Evolutionary conservation across 2,113 vertebrate genomes (phyloP).

Genomic region (Otus sunia): DNA sequence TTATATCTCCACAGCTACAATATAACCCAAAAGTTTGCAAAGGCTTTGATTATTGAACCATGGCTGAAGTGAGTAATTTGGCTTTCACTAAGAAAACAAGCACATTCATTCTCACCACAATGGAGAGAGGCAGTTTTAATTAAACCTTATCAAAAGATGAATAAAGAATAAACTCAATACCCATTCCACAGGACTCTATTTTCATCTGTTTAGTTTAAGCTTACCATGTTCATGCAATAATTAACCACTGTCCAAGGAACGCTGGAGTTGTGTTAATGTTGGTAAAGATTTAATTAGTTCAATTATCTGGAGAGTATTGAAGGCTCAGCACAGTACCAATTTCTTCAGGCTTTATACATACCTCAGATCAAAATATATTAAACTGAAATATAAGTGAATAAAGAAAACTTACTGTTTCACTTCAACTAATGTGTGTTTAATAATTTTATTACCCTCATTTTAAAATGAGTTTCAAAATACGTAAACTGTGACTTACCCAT

Average conservation of each 20-base stretch:
- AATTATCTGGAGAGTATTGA: conserved; percentile 82
- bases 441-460: conserved; percentile 60
- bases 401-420: conserved; percentile 53
- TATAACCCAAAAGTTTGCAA: conserved; percentile 85
- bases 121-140: conserved; percentile 93
- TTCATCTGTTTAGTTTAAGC: conserved; percentile 86
- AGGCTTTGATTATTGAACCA: conserved; percentile 93
- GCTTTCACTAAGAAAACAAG: conserved; percentile 91
- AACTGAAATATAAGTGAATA: conserved; percentile 69
- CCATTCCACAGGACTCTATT: conserved; percentile 82
- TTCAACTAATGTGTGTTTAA: conserved; percentile 50
- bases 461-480: conserved; percentile 40
- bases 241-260: conserved; percentile 81
- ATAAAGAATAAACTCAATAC: conserved; percentile 88
- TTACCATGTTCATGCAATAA: conserved; percentile 79
- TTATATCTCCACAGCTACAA: conserved; percentile 83
- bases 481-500: conserved; percentile 1
- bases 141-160: conserved; percentile 97
- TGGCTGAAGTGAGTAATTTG: conserved; percentile 90
- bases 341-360: conserved; percentile 76
- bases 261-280: conserved; percentile 81
- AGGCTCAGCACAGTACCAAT: conserved; percentile 72
- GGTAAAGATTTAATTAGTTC: conserved; percentile 88
- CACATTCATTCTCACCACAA: conserved; percentile 90
- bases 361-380: conserved; percentile 76